A percentile compares a stretch with the other conserved stretches of the same genome.
Conservation (phyloP, 2,113 vertebrate species). For the Candoia aspera region DNA sequence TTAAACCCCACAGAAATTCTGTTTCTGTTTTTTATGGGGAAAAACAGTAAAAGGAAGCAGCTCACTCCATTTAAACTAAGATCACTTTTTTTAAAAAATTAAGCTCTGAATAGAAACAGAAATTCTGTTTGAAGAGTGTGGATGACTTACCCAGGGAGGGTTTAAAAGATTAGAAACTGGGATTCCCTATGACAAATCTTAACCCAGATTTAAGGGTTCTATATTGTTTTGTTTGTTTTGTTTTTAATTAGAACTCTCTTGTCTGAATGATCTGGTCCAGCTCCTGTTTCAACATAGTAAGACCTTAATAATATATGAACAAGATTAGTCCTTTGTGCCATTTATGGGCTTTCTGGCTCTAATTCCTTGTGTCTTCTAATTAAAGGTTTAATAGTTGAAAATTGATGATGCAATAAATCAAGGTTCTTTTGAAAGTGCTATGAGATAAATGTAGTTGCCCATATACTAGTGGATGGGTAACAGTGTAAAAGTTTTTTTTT, state of each 20-base stretch:
- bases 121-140: too few species aligned
- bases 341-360: background rate
- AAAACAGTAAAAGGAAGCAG: too few species aligned
- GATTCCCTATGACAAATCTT: too few species aligned
- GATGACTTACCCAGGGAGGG: too few species aligned
- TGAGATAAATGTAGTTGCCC: background rate
- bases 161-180: too few species aligned
- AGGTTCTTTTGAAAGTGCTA: background rate
- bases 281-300: background rate
- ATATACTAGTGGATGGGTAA: background rate
- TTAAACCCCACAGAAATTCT: too few species aligned
- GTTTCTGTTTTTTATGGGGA: too few species aligned
- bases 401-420: background rate
- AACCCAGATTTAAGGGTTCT: background rate
- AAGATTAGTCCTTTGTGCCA: background rate
- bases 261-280: background rate
- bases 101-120: too few species aligned
- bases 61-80: too few species aligned
- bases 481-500: background rate
- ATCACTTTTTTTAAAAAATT: too few species aligned
- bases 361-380: background rate
- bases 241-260: background rate
- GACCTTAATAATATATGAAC: background rate
- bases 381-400: background rate
- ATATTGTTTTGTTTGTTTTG: background rate